Conservation (phyloP, 2,797 vertebrate species). For the Microctenopoma stevenorrisi region DNA sequence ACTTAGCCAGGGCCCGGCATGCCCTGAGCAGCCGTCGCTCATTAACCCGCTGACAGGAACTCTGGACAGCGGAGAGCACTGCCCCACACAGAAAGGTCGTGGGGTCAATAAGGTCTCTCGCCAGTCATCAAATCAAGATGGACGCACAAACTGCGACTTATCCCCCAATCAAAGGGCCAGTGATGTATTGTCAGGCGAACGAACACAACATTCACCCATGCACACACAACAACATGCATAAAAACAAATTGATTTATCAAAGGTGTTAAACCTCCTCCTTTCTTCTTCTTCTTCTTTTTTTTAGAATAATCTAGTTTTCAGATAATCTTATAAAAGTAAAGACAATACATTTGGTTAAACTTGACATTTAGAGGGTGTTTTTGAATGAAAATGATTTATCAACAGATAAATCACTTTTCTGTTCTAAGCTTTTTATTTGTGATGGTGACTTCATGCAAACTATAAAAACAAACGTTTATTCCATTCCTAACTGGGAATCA, state of each 20-base stretch:
- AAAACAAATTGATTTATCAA: slow-evolving; percentile 76
- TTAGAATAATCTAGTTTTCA: slow-evolving; percentile 57
- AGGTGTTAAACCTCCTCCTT: slow-evolving; percentile 14
- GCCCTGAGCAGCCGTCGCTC: slow-evolving; percentile 91
- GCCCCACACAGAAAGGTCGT: slow-evolving; percentile 89
- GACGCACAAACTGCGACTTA: slow-evolving; percentile 88
- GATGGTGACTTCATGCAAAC: background rate
- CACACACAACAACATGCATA: slow-evolving; percentile 15
- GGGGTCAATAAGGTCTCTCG: slow-evolving; percentile 93
- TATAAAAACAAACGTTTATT: too few relatives aligned
- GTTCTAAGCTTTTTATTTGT: background rate
- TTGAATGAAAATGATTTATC: background rate
- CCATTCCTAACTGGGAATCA: too few relatives aligned
- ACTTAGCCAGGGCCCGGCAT: slow-evolving; percentile 80
- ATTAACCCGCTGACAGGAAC: slow-evolving; percentile 91
- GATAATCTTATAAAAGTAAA: slow-evolving; percentile 34
- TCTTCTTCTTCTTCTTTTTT: slow-evolving; percentile 1
- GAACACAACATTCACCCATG: slow-evolving; percentile 17
- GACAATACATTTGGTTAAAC: slow-evolving; percentile 31
- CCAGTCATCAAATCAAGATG: slow-evolving; percentile 87
- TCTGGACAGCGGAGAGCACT: slow-evolving; percentile 82
- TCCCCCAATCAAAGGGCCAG: slow-evolving; percentile 80
- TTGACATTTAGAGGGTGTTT: slow-evolving; percentile 25
- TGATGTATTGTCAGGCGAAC: slow-evolving; percentile 50
- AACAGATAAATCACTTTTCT: background rate